phyloP scores from a whole-genome alignment of 2,797 vertebrate genomes.

The Oreonectes daqikongensis region DNA sequence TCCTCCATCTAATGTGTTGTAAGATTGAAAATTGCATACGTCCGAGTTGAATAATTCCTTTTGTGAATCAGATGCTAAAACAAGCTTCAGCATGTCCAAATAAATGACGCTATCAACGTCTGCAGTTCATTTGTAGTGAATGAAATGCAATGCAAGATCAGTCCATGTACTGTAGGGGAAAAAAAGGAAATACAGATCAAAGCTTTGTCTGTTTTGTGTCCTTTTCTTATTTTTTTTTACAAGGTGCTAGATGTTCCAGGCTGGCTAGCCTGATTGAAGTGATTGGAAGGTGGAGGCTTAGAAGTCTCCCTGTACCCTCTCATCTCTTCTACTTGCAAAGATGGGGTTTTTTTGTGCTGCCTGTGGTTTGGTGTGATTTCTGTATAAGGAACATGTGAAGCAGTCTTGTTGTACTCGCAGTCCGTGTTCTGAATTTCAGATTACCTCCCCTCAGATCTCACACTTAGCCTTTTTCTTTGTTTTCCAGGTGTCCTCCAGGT shows the following conservation, averaged over 20 bases:
- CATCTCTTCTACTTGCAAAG: slow-evolving; percentile 44
- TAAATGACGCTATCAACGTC: not conserved
- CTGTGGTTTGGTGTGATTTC: slow-evolving; percentile 38
- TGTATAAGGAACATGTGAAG: slow-evolving; percentile 30
- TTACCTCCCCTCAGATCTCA: slow-evolving; percentile 36
- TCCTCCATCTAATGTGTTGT: not conserved
- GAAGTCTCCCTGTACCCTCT: slow-evolving; percentile 35
- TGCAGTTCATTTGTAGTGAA: slow-evolving; percentile 4
- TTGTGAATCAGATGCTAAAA: not conserved
- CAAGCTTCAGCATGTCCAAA: not conserved
- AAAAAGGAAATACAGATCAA: slow-evolving; percentile 30
- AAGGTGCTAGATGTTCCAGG: slow-evolving; percentile 29
- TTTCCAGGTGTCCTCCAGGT: slow-evolving; percentile 92
- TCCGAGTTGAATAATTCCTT: not conserved
- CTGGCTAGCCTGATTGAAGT: slow-evolving; percentile 50
- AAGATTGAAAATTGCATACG: not conserved
- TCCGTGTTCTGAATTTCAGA: slow-evolving; percentile 47
- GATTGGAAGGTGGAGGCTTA: slow-evolving; percentile 39
- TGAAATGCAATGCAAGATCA: slow-evolving; percentile 26
- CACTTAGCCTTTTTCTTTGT: slow-evolving; percentile 53
- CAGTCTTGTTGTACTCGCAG: slow-evolving; percentile 42
- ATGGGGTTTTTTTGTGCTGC: slow-evolving; percentile 44
- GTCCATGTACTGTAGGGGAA: not conserved
- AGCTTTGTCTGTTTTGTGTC: slow-evolving; percentile 42
- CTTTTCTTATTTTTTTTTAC: slow-evolving; percentile 25